Evolutionary conservation across 2,113 vertebrate species (phyloP).

Genomic region (Asarcornis scutulata): DNA sequence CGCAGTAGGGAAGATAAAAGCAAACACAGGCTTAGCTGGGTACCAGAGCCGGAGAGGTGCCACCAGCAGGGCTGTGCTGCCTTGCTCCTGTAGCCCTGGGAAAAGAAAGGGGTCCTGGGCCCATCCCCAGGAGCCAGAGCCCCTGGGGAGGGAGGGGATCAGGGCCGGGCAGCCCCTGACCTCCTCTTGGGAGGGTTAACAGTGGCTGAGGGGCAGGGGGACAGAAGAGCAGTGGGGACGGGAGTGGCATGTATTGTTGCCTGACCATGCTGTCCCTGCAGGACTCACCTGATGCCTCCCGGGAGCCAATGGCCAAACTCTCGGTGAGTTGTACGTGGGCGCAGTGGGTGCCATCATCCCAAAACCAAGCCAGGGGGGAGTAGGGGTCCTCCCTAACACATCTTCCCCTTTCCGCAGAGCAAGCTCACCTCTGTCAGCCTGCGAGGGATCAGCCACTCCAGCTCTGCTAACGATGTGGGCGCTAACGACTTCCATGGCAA

Average conservation of each 20-base stretch:
- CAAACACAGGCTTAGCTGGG: accelerated
- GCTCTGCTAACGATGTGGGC: constrained; percentile 86
- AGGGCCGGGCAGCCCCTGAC: neutral
- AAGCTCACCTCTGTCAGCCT: constrained; percentile 96
- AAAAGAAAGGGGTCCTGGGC: neutral
- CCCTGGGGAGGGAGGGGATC: no score
- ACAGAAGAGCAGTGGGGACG: accelerated
- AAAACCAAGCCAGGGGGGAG: accelerated
- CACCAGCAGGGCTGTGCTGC: neutral
- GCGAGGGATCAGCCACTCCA: constrained; percentile 91
- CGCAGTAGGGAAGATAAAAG: accelerated
- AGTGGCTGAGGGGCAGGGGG: neutral
- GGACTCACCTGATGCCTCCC: constrained; percentile 91
- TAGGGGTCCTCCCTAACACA: neutral
- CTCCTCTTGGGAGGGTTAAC: accelerated
- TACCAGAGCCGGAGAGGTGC: neutral
- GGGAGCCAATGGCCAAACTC: constrained; percentile 92
- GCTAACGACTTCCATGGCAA: constrained; percentile 94
- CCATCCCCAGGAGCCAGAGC: neutral
- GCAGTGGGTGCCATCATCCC: accelerated
- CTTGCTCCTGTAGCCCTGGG: neutral
- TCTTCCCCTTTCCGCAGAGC: constrained; percentile 78
- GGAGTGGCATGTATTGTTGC: accelerated
- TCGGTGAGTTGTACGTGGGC: constrained; percentile 83
- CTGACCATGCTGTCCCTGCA: constrained; percentile 37